A percentile compares a stretch with the other conserved stretches of the same genome.
Conservation (phyloP, 2,888 invertebrate genomes). For the Drosophila hamatofila region DNA sequence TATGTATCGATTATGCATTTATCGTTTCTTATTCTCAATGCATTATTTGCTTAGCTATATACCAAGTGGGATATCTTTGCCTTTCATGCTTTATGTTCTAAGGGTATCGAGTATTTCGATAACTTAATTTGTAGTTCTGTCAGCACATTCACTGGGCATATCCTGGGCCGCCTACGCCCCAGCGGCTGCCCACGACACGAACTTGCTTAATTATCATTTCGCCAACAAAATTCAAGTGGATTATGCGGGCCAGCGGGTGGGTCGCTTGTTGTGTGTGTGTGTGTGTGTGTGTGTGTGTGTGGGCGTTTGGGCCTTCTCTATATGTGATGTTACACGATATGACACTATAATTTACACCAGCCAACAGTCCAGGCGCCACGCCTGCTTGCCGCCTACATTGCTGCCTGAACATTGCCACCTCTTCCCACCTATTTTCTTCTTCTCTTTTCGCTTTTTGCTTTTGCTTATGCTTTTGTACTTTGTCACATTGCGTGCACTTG, state of each 20-base stretch:
- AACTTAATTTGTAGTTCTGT: background rate
- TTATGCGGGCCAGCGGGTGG: conserved; percentile 26
- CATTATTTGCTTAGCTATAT: too few relatives aligned
- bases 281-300: background rate
- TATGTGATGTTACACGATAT: conserved; percentile 53
- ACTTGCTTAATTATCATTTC: conserved; percentile 54
- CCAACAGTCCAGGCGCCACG: conserved; percentile 24
- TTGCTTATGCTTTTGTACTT: conserved; percentile 26
- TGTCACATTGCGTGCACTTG: conserved; percentile 76
- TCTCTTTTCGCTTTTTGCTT: conserved; percentile 4
- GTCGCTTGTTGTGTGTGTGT: background rate
- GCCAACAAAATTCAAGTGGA: conserved; percentile 46
- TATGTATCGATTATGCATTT: background rate
- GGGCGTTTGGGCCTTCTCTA: conserved; percentile 6
- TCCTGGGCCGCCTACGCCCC: background rate
- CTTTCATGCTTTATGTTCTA: too few relatives aligned
- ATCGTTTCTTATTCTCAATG: background rate
- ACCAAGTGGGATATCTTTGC: too few relatives aligned
- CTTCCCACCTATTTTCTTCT: background rate
- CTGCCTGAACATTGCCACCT: background rate
- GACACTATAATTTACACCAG: conserved; percentile 64
- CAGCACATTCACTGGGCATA: conserved; percentile 15
- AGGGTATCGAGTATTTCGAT: background rate
- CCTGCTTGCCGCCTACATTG: conserved; percentile 10
- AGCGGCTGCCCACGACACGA: background rate